phyloP scores from a whole-genome alignment of 1,140 invertebrate genomes.

The Nymphalis io region DNA sequence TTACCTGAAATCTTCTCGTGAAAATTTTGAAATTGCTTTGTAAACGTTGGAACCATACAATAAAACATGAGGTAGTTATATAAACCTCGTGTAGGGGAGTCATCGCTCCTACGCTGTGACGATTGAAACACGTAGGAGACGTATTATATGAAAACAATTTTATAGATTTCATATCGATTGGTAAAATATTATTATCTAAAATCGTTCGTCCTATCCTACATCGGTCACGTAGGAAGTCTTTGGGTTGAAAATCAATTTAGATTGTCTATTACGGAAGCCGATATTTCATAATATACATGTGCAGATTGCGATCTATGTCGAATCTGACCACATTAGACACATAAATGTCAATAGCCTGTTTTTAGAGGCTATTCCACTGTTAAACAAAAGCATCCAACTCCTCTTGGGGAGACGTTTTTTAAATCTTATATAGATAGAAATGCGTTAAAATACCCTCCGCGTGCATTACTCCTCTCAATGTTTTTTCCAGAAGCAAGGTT shows the following conservation, averaged over 20 bases:
- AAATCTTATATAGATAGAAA: too few relatives aligned
- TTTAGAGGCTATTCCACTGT: too few relatives aligned
- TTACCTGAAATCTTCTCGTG: background rate
- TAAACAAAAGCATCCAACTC: too few relatives aligned
- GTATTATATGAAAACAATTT: constrained; percentile 22
- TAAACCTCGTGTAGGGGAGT: background rate
- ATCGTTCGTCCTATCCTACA: constrained; percentile 10
- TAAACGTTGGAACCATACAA: background rate
- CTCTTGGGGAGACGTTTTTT: too few relatives aligned
- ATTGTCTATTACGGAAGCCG: constrained; percentile 11
- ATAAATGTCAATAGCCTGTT: too few relatives aligned
- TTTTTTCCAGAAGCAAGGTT: too few relatives aligned
- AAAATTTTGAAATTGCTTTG: background rate
- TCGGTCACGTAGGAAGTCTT: constrained; percentile 24
- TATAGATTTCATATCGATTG: constrained; percentile 6
- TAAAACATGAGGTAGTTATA: background rate
- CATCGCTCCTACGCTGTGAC: background rate
- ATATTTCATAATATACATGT: background rate
- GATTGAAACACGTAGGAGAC: constrained; percentile 31
- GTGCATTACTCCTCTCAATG: too few relatives aligned
- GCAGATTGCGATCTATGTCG: too few relatives aligned
- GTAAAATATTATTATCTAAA: constrained; percentile 15
- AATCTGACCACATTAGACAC: too few relatives aligned
- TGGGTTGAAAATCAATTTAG: constrained; percentile 7
- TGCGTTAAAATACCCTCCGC: too few relatives aligned